phyloP scores from a whole-genome alignment of 2,797 vertebrate species.

The Clarias pachynema region DNA sequence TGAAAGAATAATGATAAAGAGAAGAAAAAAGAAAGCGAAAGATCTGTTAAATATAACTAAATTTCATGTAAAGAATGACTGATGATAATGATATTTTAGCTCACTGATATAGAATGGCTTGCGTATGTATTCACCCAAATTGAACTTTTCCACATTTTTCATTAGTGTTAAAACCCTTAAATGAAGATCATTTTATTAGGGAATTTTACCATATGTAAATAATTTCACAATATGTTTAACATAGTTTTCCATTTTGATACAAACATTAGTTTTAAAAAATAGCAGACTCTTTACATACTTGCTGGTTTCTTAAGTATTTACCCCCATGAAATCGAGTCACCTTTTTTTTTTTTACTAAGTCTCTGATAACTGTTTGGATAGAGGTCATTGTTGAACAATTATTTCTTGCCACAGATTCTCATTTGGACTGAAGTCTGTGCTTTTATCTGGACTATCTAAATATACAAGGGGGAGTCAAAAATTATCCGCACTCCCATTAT shows the following conservation, averaged over 20 bases:
- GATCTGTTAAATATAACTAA: conserved; percentile 17
- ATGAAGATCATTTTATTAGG: background rate
- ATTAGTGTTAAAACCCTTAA: background rate
- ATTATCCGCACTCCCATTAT: too few relatives aligned
- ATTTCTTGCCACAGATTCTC: background rate
- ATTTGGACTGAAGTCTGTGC: too few relatives aligned
- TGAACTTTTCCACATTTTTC: background rate
- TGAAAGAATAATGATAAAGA: conserved; percentile 11
- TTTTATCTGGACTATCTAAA: background rate
- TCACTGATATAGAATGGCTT: background rate
- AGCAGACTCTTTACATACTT: background rate
- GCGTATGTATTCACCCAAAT: background rate
- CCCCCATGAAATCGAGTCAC: background rate
- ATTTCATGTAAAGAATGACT: conserved; percentile 33
- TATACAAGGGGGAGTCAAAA: background rate
- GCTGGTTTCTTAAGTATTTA: background rate
- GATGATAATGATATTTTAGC: background rate
- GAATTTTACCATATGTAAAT: background rate
- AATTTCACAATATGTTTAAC: too few relatives aligned
- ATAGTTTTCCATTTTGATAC: background rate
- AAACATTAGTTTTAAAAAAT: background rate
- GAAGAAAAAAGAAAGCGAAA: conserved; percentile 29
- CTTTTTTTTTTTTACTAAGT: background rate
- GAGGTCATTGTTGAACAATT: background rate
- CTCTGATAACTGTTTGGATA: background rate